These are phyloP conservation scores for Pristionchus maxplancki DNA, from an alignment of 2,888 invertebrate genomes.

Conservation along the genomic window DNA sequence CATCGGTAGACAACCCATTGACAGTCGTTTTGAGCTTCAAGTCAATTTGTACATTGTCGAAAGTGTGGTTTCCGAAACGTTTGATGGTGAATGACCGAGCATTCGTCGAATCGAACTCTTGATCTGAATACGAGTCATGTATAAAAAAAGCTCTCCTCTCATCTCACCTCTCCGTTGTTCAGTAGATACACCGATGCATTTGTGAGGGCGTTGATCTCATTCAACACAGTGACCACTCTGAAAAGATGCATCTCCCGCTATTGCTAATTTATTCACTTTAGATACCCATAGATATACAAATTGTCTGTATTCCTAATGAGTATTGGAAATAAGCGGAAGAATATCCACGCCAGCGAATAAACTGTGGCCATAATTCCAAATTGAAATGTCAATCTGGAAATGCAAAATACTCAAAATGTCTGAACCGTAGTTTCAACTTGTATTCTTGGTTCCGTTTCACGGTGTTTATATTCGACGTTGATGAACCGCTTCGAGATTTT, in stretches of 20 bases:
- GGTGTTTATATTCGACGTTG: background rate
- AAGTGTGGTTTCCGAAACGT: background rate
- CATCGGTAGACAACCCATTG: no score
- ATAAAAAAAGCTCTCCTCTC: background rate
- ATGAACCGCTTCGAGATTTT: background rate
- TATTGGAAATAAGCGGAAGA: constrained; percentile 60
- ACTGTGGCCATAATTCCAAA: constrained; percentile 62
- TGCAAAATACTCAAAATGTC: no score
- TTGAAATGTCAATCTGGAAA: constrained; percentile 61
- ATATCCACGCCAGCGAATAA: constrained; percentile 62
- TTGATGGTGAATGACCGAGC: background rate
- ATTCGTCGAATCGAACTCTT: background rate
- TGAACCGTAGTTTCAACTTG: no score
- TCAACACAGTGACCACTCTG: constrained; percentile 56
- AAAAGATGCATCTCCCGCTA: no score
- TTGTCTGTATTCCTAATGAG: constrained; percentile 52
- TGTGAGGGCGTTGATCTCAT: constrained; percentile 61
- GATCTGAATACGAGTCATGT: background rate
- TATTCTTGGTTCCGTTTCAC: background rate
- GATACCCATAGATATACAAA: background rate
- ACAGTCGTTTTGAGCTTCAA: background rate
- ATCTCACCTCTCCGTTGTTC: constrained; percentile 59
- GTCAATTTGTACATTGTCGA: background rate
- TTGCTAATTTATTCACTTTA: no score
- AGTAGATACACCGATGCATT: constrained; percentile 61